Evolutionary conservation across 2,113 vertebrate genomes (phyloP).

Genomic region (Collichthys lucidus): DNA sequence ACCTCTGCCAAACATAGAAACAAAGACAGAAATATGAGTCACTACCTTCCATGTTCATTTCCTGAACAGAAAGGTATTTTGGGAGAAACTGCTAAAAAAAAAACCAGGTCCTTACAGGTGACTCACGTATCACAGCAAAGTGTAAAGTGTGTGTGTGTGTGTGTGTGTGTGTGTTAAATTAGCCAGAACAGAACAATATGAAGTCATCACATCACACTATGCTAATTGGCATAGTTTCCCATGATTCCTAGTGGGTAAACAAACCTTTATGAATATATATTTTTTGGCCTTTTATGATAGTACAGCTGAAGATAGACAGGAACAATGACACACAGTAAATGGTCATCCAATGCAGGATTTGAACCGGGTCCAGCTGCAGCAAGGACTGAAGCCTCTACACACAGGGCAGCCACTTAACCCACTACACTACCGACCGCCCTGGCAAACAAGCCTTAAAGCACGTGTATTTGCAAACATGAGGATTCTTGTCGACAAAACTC

Average conservation of each 20-base stretch:
- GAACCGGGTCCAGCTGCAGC: too few species aligned
- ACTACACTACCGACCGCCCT: too few species aligned
- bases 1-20: neutral
- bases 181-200: constrained; percentile 31
- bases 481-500: neutral
- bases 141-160: constrained; percentile 9
- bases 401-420: too few species aligned
- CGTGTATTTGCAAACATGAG: constrained; percentile 7
- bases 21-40: constrained; percentile 39
- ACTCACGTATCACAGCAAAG: constrained; percentile 13
- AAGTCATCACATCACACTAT: constrained; percentile 45
- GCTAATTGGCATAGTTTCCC: constrained; percentile 65
- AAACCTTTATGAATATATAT: neutral
- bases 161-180: constrained; percentile 8
- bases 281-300: too few species aligned
- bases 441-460: too few species aligned
- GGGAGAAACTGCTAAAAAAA: neutral
- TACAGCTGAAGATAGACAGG: too few species aligned
- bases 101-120: neutral
- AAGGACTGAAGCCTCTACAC: too few species aligned
- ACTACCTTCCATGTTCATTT: neutral
- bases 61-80: constrained; percentile 9
- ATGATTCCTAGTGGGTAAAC: constrained; percentile 38
- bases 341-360: too few species aligned
- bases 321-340: too few species aligned